Evolutionary conservation across 2,113 vertebrate species (phyloP).

Genomic region (Symphodus melops): DNA sequence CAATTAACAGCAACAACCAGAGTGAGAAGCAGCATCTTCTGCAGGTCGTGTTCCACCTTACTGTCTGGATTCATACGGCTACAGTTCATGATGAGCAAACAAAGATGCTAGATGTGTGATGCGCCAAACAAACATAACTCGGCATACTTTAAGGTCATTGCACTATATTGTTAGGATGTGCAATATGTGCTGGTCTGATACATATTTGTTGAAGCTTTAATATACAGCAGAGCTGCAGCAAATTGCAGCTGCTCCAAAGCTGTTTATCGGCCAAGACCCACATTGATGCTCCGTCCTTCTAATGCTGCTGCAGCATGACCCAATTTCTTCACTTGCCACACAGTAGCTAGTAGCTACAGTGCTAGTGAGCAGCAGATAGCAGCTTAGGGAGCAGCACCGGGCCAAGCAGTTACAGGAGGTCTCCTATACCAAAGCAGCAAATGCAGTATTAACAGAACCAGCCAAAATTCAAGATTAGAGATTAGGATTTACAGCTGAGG

Average conservation of each 20-base stretch:
- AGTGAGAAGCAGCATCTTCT: conserved; percentile 5
- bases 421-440: conserved; percentile 29
- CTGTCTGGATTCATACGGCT: conserved; percentile 9
- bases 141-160: conserved; percentile 9
- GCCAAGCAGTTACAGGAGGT: conserved; percentile 30
- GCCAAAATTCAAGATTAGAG: conserved; percentile 34
- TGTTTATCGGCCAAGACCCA: conserved; percentile 71
- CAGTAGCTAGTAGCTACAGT: conserved; percentile 54
- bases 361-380: conserved; percentile 47
- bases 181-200: conserved; percentile 30
- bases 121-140: too few species aligned
- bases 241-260: conserved; percentile 64
- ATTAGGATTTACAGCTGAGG: conserved; percentile 23
- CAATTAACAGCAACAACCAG: background rate
- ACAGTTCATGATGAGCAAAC: background rate
- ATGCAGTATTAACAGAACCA: conserved; percentile 35
- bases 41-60: background rate
- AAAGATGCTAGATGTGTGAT: background rate
- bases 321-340: conserved; percentile 73
- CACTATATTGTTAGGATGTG: background rate
- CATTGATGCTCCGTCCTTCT: conserved; percentile 72
- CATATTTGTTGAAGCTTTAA: conserved; percentile 34
- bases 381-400: conserved; percentile 40
- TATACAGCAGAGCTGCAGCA: conserved; percentile 50
- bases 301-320: conserved; percentile 79